A percentile compares a stretch with the other conserved stretches of the same genome.
These are phyloP conservation scores for Ectropis grisescens DNA, from an alignment of 1,140 invertebrate genomes.

Conservation along the genomic window DNA sequence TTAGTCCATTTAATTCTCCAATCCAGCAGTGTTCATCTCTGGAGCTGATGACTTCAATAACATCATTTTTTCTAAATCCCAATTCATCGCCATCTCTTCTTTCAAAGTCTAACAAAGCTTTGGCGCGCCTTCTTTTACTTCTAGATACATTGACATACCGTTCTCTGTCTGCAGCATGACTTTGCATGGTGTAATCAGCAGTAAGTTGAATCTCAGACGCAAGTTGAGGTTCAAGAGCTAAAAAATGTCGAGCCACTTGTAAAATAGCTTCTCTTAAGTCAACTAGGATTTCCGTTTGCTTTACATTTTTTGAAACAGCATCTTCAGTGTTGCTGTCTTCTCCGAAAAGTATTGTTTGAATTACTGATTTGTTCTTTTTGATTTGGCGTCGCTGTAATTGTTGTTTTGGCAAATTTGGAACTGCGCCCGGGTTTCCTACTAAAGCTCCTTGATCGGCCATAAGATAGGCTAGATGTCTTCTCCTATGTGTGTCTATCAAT, in stretches of 20 bases:
- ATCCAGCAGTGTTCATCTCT: slow-evolving; percentile 99
- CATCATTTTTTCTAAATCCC: slow-evolving; percentile 98
- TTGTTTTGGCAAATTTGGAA: slow-evolving; percentile 93
- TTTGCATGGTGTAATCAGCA: slow-evolving; percentile 96
- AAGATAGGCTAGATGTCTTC: slow-evolving; percentile 93
- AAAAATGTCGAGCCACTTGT: slow-evolving; percentile 90
- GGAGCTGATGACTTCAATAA: slow-evolving; percentile 97
- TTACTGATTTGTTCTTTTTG: slow-evolving; percentile 90
- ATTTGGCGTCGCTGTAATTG: slow-evolving; percentile 87
- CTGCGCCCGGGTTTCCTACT: slow-evolving; percentile 90
- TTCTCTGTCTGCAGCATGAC: slow-evolving; percentile 94
- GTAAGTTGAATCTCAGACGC: slow-evolving; percentile 81
- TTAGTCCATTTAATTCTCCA: slow-evolving; percentile 96
- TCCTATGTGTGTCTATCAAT: slow-evolving; percentile 90
- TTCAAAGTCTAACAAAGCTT: slow-evolving; percentile 97
- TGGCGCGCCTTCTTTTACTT: slow-evolving; percentile 90
- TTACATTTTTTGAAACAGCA: slow-evolving; percentile 96
- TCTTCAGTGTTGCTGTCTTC: slow-evolving; percentile 82
- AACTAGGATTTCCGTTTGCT: slow-evolving; percentile 94
- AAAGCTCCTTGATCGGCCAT: slow-evolving; percentile 96
- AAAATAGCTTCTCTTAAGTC: slow-evolving; percentile 96
- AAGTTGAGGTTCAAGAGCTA: slow-evolving; percentile 83
- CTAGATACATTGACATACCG: slow-evolving; percentile 93
- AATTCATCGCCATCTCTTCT: slow-evolving; percentile 98
- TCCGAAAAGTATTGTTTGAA: slow-evolving; percentile 92